Percentiles rank a stretch among this genome's conserved stretches.
Evolutionary conservation across 92 coral and sea anemone species (phyloP).

Genomic region (Phymanthus crucifer): DNA sequence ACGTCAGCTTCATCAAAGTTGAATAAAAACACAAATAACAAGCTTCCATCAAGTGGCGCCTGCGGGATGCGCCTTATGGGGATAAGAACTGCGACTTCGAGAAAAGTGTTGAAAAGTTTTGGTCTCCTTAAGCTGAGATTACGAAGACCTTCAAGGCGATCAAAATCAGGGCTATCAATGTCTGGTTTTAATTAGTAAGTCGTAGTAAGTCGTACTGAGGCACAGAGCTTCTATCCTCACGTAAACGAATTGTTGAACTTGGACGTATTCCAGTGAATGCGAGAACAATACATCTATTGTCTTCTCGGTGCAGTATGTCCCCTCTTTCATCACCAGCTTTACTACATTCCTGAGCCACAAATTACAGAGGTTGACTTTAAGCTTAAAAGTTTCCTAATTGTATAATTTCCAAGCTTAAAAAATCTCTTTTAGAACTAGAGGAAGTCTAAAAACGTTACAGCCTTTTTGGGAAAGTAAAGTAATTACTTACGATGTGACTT

Average conservation of each 20-base stretch:
- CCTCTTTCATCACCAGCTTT: slow-evolving; percentile 26
- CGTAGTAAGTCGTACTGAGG: neutral
- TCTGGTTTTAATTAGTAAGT: slow-evolving; percentile 22
- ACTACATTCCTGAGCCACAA: slow-evolving; percentile 65
- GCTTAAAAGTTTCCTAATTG: slow-evolving; percentile 42
- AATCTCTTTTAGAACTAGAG: neutral
- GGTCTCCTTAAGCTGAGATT: slow-evolving; percentile 4
- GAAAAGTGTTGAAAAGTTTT: slow-evolving; percentile 37
- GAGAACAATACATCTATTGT: slow-evolving; percentile 45
- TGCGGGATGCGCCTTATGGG: neutral
- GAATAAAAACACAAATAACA: neutral
- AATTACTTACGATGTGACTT: neutral
- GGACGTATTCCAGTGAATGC: slow-evolving; percentile 55
- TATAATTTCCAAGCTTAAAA: slow-evolving; percentile 13
- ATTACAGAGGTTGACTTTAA: slow-evolving; percentile 31
- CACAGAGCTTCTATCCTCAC: slow-evolving; percentile 16
- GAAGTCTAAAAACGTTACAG: neutral
- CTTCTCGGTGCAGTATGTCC: slow-evolving; percentile 22
- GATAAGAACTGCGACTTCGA: neutral
- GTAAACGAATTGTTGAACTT: slow-evolving; percentile 41
- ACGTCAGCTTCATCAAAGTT: neutral
- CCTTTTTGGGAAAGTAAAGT: neutral
- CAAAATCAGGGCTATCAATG: slow-evolving; percentile 1
- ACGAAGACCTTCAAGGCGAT: neutral
- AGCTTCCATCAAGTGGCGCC: slow-evolving; percentile 18